phyloP scores from a whole-genome alignment of 2,797 vertebrate species.

The Thalassophryne amazonica region DNA sequence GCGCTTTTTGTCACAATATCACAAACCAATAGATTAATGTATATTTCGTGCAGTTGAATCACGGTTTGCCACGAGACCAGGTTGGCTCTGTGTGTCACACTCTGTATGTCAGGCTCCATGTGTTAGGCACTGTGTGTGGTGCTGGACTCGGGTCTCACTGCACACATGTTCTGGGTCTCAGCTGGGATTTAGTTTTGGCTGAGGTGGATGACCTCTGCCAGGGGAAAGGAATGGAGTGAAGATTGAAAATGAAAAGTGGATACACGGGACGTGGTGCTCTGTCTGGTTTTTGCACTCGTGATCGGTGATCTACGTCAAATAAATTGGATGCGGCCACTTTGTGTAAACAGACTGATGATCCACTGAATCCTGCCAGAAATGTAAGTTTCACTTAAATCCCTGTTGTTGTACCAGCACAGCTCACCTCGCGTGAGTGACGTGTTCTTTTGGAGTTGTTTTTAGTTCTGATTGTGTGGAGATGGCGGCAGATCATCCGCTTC shows the following conservation, averaged over 20 bases:
- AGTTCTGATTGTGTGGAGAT: constrained; percentile 28
- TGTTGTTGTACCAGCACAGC: constrained; percentile 9
- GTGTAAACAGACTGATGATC: background rate
- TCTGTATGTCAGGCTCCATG: constrained; percentile 10
- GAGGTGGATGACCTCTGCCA: constrained; percentile 13
- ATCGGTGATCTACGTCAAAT: background rate
- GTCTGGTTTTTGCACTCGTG: background rate
- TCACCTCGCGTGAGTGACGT: constrained; percentile 16
- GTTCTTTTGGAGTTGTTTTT: constrained; percentile 40
- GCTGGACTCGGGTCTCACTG: constrained; percentile 47
- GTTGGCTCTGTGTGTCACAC: background rate
- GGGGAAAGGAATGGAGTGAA: constrained; percentile 2
- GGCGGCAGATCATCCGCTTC: constrained; percentile 37
- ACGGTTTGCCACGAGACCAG: too few species aligned
- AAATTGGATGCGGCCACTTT: constrained; percentile 3
- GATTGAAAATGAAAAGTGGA: constrained; percentile 7
- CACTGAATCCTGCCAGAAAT: background rate
- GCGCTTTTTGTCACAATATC: too few species aligned
- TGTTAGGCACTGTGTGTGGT: constrained; percentile 10
- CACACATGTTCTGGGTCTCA: constrained; percentile 50
- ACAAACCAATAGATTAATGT: too few species aligned
- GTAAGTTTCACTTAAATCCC: constrained; percentile 4
- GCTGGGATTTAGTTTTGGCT: constrained; percentile 29
- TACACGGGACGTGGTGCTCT: background rate
- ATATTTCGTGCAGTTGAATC: too few species aligned